Percentiles rank a stretch among this genome's conserved stretches.
Evolutionary conservation across 2,888 invertebrate species (phyloP).

Genomic region (Masnerella sp.): DNA sequence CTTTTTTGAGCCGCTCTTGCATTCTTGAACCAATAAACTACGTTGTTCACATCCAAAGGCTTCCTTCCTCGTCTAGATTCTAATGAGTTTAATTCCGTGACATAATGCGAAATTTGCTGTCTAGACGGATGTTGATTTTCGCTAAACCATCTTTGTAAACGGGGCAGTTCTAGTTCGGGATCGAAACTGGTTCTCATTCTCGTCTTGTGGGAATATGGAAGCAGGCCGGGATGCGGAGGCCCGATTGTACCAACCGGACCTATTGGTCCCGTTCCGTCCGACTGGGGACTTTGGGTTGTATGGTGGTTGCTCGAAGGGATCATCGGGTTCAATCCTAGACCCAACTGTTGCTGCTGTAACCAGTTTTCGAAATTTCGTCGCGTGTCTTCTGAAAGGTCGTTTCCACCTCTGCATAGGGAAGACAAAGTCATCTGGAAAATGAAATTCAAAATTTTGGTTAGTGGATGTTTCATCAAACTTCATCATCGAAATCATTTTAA

Average conservation of each 20-base stretch:
- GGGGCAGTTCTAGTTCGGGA: slow-evolving; percentile 96
- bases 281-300: slow-evolving; percentile 72
- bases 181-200: slow-evolving; percentile 98
- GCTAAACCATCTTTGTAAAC: slow-evolving; percentile 97
- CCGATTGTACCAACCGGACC: slow-evolving; percentile 79
- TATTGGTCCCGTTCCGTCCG: slow-evolving; percentile 76
- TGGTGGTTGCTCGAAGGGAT: slow-evolving; percentile 71
- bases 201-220: slow-evolving; percentile 85
- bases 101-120: slow-evolving; percentile 97
- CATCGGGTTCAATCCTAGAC: slow-evolving; percentile 71
- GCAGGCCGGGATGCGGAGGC: slow-evolving; percentile 84
- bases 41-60: slow-evolving; percentile 96
- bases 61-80: slow-evolving; percentile 95
- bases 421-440: slow-evolving; percentile 85
- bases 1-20: slow-evolving; percentile 97
- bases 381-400: slow-evolving; percentile 90
- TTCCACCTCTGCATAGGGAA: slow-evolving; percentile 89
- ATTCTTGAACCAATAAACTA: slow-evolving; percentile 98
- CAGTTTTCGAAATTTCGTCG: slow-evolving; percentile 94
- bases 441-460: slow-evolving; percentile 3
- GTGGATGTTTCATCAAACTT: slow-evolving; percentile 3
- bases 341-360: slow-evolving; percentile 78
- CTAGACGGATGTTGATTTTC: slow-evolving; percentile 98
- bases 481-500: too few species aligned
- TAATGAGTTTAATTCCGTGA: slow-evolving; percentile 93